phyloP scores from a whole-genome alignment of 2,113 vertebrate genomes.

The Oncorhynchus tshawytscha region DNA sequence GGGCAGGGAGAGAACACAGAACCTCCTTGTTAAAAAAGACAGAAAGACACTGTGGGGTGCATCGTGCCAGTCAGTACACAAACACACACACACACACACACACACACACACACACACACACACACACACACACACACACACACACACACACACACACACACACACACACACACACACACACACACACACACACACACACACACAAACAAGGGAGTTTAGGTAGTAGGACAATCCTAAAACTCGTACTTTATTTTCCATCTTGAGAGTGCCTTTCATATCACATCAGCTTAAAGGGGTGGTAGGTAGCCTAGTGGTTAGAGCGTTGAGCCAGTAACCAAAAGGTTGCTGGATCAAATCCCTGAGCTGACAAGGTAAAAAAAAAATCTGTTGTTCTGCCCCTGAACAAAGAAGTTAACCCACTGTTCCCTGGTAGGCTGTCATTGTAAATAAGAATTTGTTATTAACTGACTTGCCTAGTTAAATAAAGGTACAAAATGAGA shows the following conservation, averaged over 20 bases:
- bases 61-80: background rate
- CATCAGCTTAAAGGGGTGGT: background rate
- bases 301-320: too few relatives aligned
- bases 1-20: background rate
- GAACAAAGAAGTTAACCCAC: too few relatives aligned
- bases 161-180: too few relatives aligned
- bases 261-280: background rate
- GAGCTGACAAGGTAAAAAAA: too few relatives aligned
- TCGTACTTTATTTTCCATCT: background rate
- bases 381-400: too few relatives aligned
- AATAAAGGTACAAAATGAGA: background rate
- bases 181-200: too few relatives aligned
- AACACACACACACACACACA: constrained; percentile 2
- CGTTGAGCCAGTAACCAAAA: too few relatives aligned
- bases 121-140: constrained; percentile 8
- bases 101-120: constrained; percentile 1
- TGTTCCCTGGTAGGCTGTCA: too few relatives aligned
- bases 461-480: too few relatives aligned
- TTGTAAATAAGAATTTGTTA: too few relatives aligned
- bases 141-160: constrained; percentile 11
- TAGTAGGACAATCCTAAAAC: background rate
- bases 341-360: too few relatives aligned
- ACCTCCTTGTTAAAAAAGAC: background rate
- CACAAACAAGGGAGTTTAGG: too few relatives aligned
- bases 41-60: background rate